Evolutionary conservation across 2,797 vertebrate species (phyloP).

Genomic region (Hydrocynus forskahlii): DNA sequence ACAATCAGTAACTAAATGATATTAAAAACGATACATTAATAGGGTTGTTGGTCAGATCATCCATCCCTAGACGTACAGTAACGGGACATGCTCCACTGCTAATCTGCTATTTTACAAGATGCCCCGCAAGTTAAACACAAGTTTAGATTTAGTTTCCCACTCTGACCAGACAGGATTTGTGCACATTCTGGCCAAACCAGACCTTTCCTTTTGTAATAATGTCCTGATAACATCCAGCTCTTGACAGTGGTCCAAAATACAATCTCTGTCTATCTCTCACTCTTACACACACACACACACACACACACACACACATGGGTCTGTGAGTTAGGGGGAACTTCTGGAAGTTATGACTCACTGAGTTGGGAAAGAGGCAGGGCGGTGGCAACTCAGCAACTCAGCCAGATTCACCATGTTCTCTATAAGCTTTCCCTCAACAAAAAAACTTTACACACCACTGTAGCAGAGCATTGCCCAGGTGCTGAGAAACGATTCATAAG

Average conservation of each 20-base stretch:
- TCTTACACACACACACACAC: not conserved
- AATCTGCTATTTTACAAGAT: not conserved
- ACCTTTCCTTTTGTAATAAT: slow-evolving; percentile 16
- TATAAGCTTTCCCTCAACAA: not conserved
- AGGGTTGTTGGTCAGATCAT: not conserved
- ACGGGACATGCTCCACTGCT: not conserved
- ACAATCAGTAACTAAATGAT: not conserved
- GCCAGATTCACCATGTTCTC: slow-evolving; percentile 6
- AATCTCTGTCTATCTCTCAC: not conserved
- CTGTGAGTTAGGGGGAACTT: slow-evolving; percentile 3
- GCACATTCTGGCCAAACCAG: not conserved
- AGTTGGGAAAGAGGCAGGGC: slow-evolving; percentile 35
- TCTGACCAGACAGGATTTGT: not conserved
- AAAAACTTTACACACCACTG: not conserved
- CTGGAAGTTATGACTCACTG: slow-evolving; percentile 49
- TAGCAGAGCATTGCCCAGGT: too few relatives aligned
- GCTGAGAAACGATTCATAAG: too few relatives aligned
- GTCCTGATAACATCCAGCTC: not conserved
- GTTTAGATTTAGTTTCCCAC: too few relatives aligned
- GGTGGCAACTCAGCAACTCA: slow-evolving; percentile 30
- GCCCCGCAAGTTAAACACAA: too few relatives aligned
- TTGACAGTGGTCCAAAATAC: slow-evolving; percentile 18
- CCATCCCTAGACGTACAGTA: not conserved
- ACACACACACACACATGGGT: slow-evolving; percentile 44
- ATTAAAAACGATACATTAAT: not conserved